phyloP scores from a whole-genome alignment of 1,140 invertebrate species.

The Penaeus indicus region DNA sequence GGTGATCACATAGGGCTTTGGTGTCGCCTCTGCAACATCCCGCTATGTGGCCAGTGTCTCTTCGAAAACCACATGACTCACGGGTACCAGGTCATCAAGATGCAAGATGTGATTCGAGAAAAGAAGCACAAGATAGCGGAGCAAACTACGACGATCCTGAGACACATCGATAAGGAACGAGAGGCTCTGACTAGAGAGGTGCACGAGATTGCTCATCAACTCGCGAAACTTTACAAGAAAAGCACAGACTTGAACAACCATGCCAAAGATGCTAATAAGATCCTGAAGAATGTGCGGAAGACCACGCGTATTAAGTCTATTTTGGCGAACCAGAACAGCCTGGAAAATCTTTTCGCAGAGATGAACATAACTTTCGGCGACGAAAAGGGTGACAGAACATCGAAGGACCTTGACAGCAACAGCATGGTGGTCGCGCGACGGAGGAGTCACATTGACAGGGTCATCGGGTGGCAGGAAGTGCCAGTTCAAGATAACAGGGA shows the following conservation, averaged over 20 bases:
- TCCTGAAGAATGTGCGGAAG: not conserved
- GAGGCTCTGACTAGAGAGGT: slow-evolving; percentile 4
- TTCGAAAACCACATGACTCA: slow-evolving; percentile 37
- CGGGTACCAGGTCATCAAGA: slow-evolving; percentile 23
- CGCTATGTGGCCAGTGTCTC: slow-evolving; percentile 51
- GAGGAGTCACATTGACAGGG: too few relatives aligned
- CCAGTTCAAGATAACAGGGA: too few relatives aligned
- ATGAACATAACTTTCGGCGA: too few relatives aligned
- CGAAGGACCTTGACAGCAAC: too few relatives aligned
- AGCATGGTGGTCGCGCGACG: too few relatives aligned
- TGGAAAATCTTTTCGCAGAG: too few relatives aligned
- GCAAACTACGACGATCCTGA: slow-evolving; percentile 14
- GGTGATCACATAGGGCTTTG: slow-evolving; percentile 33
- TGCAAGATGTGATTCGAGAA: slow-evolving; percentile 27
- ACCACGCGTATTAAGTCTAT: not conserved
- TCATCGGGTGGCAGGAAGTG: too few relatives aligned
- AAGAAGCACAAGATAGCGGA: slow-evolving; percentile 11
- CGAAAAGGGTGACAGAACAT: too few relatives aligned
- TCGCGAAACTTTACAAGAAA: not conserved
- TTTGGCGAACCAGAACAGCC: not conserved
- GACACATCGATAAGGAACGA: slow-evolving; percentile 12
- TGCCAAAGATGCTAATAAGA: not conserved
- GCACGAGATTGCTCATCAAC: not conserved
- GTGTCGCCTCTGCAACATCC: slow-evolving; percentile 31
- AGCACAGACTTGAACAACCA: not conserved